Base-by-base conservation (phyloP, 1,140 invertebrate genomes). In the Conus ventricosus region DNA sequence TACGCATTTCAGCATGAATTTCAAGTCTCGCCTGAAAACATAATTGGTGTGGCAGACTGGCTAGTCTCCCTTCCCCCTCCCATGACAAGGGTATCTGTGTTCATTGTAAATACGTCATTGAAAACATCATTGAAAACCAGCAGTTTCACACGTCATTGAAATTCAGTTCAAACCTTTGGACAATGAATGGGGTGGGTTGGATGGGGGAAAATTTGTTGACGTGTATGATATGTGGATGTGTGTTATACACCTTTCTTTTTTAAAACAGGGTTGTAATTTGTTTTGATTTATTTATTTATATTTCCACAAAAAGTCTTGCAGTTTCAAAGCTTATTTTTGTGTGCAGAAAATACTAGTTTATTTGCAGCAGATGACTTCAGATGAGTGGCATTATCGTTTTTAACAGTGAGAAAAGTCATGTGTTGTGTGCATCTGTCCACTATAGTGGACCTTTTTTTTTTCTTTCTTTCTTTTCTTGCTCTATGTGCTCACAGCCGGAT, bases 201-300 rank as follows among this genome's bases (percentile, higher is more conserved):
- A 4, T 60, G 57, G 57, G 57, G 57, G 57, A 60, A 71, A 71
- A 6, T 23, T 13, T 23, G 20, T 71, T 13, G 67, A 71, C 17
- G 20, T 71, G 20, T 4, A 71, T 71, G 13, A 71, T 71, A 1
- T 23, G 15, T 0, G 4, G 0, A 10, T 23, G 6, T 23, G 67
- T 71, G 20, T 71, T 71, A n/a, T 71, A 0, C 67, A 71, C 67
- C 67, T 7, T 13, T 71, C 10, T 71, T 71, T 23, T 71, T 71
- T n/a, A 20, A 71, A 71, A 71, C 67, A 71, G 67, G 67, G 67
- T 71, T 71, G 67, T 71, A 71, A 71, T 71, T 71, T 71, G 11
- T 71, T 23, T 71, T 71, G 6, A 20, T 71, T 71, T 71, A 20
- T 71, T 71, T 71, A 20, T 71, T 71, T 20, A 7, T 71, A 20